phyloP scores from a whole-genome alignment of 2,113 vertebrate genomes.

The Bucco capensis region DNA sequence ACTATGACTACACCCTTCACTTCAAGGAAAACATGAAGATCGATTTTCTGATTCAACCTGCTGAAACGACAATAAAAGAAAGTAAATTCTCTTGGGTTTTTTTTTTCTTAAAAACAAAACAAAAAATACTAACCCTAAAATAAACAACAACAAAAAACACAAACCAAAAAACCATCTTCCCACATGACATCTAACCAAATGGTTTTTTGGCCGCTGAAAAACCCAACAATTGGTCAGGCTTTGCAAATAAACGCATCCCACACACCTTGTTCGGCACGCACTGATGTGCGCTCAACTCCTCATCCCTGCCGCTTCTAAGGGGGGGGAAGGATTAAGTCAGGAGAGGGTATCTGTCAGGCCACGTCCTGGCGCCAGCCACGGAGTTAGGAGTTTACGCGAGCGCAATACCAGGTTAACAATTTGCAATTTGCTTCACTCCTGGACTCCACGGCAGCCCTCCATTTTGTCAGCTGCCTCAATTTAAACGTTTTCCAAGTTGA shows the following conservation, averaged over 20 bases:
- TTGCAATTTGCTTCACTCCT: background rate
- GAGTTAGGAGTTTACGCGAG: background rate
- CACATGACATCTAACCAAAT: background rate
- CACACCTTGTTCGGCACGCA: background rate
- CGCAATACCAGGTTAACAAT: background rate
- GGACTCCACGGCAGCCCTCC: conserved; percentile 32
- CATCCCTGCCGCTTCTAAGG: background rate
- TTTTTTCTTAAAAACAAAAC: no score
- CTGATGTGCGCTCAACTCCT: background rate
- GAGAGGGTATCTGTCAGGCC: background rate
- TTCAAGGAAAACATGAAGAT: background rate
- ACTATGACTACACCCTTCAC: background rate
- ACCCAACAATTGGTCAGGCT: background rate
- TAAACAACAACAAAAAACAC: background rate
- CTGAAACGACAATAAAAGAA: background rate
- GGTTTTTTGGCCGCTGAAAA: background rate
- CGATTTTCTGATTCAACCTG: background rate
- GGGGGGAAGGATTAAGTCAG: background rate
- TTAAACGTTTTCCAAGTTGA: background rate
- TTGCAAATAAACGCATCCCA: background rate
- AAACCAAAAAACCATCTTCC: background rate
- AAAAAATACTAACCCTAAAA: no score
- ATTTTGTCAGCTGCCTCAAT: conserved; percentile 50
- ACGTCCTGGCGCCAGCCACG: background rate
- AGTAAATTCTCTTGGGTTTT: background rate